phyloP scores from a whole-genome alignment of 2,888 invertebrate genomes.

The Aleiodes leptofemur region DNA sequence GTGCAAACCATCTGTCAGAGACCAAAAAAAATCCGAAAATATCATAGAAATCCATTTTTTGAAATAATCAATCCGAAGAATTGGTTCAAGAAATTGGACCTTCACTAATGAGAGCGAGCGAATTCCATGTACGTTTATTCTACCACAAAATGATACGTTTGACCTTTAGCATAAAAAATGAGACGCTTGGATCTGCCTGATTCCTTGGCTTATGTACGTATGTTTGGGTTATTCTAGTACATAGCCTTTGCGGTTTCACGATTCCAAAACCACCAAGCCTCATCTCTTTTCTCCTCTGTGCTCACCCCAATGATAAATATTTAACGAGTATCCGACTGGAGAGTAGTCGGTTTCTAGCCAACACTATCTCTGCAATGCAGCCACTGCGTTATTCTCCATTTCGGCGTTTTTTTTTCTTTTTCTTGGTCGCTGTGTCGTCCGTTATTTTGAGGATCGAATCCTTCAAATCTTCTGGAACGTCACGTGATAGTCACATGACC shows the following conservation, averaged over 20 bases:
- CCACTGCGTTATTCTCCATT: not conserved
- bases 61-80: too few species aligned
- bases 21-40: too few species aligned
- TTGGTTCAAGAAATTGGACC: too few species aligned
- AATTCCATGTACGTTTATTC: too few species aligned
- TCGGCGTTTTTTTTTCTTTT: constrained; percentile 15
- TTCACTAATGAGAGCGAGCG: too few species aligned
- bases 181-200: constrained; percentile 5
- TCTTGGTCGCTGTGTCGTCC: not conserved
- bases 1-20: too few species aligned
- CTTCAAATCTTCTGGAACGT: too few species aligned
- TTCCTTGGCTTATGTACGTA: not conserved
- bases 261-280: constrained; percentile 30
- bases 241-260: constrained; percentile 20
- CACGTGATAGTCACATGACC: too few species aligned
- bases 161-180: not conserved
- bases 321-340: constrained; percentile 62
- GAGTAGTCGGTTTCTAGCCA: constrained; percentile 1
- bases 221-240: not conserved
- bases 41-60: too few species aligned
- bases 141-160: too few species aligned
- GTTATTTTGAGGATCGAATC: not conserved
- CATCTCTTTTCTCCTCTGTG: not conserved
- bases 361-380: constrained; percentile 13
- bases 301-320: constrained; percentile 59